Percentiles rank a stretch among this genome's conserved stretches.
phyloP scores from a whole-genome alignment of 2,797 vertebrate genomes.

The Sciurus vulgaris region DNA sequence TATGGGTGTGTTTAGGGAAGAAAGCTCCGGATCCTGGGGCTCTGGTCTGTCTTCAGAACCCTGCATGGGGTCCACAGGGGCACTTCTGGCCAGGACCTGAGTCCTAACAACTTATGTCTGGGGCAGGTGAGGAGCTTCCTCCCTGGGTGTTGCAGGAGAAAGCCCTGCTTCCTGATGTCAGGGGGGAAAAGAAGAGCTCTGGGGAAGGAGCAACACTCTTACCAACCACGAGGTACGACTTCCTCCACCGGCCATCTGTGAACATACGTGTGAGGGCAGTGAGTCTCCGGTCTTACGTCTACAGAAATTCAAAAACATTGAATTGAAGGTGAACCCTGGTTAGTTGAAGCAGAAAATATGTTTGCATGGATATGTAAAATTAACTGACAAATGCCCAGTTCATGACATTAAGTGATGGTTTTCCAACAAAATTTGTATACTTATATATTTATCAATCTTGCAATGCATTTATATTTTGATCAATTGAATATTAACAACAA shows the following conservation, averaged over 20 bases:
- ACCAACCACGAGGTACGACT: not conserved
- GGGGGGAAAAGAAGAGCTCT: not conserved
- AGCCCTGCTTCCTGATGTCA: too few species aligned
- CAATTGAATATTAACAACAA: not conserved
- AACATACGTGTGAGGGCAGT: not conserved
- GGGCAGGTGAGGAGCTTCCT: too few species aligned
- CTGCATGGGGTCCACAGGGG: too few species aligned
- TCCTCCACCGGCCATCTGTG: too few species aligned
- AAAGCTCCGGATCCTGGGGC: too few species aligned
- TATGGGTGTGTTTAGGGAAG: too few species aligned
- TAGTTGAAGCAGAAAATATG: not conserved
- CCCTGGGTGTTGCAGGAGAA: too few species aligned
- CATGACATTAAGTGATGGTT: not conserved
- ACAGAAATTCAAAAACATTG: not conserved
- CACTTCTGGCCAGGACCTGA: too few species aligned
- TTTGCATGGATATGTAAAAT: not conserved
- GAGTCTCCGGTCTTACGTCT: not conserved
- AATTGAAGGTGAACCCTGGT: not conserved
- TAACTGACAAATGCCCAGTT: not conserved
- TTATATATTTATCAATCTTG: not conserved
- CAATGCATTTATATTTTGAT: not conserved
- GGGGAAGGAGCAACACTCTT: not conserved
- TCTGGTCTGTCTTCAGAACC: too few species aligned
- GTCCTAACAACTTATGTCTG: too few species aligned
- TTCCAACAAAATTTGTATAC: not conserved